A percentile compares a stretch with the other conserved stretches of the same genome.
These are phyloP conservation scores for Chrysolina americana DNA, from an alignment of 2,888 invertebrate genomes.

Conservation along the genomic window DNA sequence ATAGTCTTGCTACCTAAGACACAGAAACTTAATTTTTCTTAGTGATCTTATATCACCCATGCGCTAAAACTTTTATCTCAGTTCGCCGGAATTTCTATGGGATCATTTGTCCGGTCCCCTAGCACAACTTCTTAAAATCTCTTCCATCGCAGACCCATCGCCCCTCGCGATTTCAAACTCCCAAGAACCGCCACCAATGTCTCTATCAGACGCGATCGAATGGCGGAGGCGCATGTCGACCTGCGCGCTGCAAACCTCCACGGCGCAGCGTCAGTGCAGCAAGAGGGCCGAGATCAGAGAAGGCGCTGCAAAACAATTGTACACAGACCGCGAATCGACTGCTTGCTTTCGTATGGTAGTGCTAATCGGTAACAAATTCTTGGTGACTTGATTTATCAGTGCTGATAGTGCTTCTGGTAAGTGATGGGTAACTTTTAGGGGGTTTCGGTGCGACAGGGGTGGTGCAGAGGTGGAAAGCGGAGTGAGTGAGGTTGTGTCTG, in stretches of 20 bases:
- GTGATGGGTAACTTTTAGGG: neutral
- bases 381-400: constrained; percentile 25
- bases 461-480: neutral
- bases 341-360: constrained; percentile 51
- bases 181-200: constrained; percentile 28
- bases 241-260: constrained; percentile 54
- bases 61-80: too few species aligned
- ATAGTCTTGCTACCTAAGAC: too few species aligned
- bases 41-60: too few species aligned
- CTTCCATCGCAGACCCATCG: neutral
- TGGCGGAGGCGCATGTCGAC: constrained; percentile 53
- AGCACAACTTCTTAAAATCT: too few species aligned
- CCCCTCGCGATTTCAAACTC: neutral
- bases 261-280: constrained; percentile 64
- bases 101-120: too few species aligned
- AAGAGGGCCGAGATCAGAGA: constrained; percentile 53
- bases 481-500: constrained; percentile 19
- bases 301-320: constrained; percentile 53
- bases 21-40: too few species aligned
- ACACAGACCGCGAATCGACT: constrained; percentile 57
- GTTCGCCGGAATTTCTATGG: too few species aligned
- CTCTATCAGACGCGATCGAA: constrained; percentile 3
- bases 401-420: constrained; percentile 38
- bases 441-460: neutral
- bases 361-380: constrained; percentile 34